These are phyloP conservation scores for Anastatus disparis DNA, from an alignment of 1,140 invertebrate genomes.

Conservation along the genomic window DNA sequence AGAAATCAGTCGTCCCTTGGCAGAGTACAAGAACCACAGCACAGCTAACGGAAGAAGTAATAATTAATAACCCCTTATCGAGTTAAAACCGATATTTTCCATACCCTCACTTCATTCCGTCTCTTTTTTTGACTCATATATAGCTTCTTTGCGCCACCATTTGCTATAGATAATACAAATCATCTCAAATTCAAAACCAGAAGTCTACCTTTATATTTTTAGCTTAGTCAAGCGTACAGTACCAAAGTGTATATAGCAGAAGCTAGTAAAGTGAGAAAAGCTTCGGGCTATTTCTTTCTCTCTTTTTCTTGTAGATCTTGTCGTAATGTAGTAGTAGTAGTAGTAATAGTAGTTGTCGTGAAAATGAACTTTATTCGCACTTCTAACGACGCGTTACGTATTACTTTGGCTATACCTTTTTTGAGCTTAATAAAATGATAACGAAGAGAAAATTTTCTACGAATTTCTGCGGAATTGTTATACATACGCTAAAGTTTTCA, in stretches of 20 bases:
- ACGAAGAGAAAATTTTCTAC: no score
- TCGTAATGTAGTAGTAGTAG: no score
- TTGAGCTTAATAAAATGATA: no score
- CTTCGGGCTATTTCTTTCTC: conserved; percentile 31
- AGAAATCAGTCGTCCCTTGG: conserved; percentile 27
- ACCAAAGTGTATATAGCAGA: no score
- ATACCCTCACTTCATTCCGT: no score
- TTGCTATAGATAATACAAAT: conserved; percentile 36
- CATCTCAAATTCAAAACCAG: conserved; percentile 38
- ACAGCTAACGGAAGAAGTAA: conserved; percentile 12
- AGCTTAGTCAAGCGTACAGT: not conserved
- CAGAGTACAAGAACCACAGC: not conserved
- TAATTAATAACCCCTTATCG: conserved; percentile 42
- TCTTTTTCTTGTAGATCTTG: conserved; percentile 13
- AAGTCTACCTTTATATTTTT: conserved; percentile 29
- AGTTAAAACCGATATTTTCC: conserved; percentile 25
- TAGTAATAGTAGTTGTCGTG: no score
- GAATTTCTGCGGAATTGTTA: no score
- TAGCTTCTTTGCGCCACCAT: not conserved
- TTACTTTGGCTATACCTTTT: no score
- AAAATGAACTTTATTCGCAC: conserved; percentile 36
- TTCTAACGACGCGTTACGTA: conserved; percentile 39
- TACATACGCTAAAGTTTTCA: no score
- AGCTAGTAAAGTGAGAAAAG: no score
- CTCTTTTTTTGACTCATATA: no score